Conservation (phyloP, 1,140 invertebrate genomes). For the Drosophila sturtevanti region DNA sequence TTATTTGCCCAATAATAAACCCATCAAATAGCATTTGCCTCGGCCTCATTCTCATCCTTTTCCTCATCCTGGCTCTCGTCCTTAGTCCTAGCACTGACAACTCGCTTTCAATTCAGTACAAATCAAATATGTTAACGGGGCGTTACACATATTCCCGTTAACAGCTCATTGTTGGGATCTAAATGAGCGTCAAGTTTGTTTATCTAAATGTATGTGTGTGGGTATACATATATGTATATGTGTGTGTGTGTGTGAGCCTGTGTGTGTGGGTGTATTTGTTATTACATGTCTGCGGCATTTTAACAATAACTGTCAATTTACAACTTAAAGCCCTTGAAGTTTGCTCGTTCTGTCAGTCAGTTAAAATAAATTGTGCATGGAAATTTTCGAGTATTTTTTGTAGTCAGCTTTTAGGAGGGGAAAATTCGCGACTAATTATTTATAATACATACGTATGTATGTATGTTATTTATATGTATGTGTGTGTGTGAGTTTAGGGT, state of each 20-base stretch:
- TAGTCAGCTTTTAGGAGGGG: neutral
- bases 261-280: conserved; percentile 24
- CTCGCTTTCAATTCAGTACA: conserved; percentile 39
- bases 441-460: neutral
- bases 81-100: conserved; percentile 8
- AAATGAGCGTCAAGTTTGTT: conserved; percentile 35
- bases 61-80: neutral
- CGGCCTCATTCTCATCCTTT: neutral
- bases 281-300: conserved; percentile 43
- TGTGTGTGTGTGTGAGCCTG: neutral
- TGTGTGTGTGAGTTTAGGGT: neutral
- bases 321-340: conserved; percentile 26
- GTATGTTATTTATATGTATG: neutral
- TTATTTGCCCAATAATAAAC: conserved; percentile 79
- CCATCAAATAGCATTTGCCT: conserved; percentile 51
- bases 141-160: conserved; percentile 34
- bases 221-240: conserved; percentile 12
- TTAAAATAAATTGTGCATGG: neutral
- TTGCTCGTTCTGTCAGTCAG: neutral
- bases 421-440: neutral
- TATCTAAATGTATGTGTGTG: neutral
- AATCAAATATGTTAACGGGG: conserved; percentile 55
- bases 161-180: conserved; percentile 41
- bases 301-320: conserved; percentile 49
- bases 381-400: conserved; percentile 4